Evolutionary conservation across 2,888 invertebrate genomes (phyloP).

Genomic region (Agriotes lineatus): DNA sequence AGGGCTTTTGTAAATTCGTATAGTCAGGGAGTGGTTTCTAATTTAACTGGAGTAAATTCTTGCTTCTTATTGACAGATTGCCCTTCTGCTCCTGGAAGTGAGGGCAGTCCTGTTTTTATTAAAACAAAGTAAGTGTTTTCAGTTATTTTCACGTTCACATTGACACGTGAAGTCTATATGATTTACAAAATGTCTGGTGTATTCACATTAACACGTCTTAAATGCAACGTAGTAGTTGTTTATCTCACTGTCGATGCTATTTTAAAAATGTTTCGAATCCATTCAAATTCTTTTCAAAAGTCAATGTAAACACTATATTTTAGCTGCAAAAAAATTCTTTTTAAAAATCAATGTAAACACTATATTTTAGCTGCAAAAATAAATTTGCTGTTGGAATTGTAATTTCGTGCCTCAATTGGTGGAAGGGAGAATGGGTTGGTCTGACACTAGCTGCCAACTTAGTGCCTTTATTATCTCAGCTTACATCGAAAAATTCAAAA

Average conservation of each 20-base stretch:
- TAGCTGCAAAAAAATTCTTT: too few relatives aligned
- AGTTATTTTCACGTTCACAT: too few relatives aligned
- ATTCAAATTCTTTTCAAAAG: too few relatives aligned
- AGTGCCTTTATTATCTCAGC: conserved; percentile 57
- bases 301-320: too few relatives aligned
- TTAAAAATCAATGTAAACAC: too few relatives aligned
- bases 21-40: conserved; percentile 71
- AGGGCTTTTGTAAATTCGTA: conserved; percentile 71
- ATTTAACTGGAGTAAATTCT: conserved; percentile 68
- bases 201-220: too few relatives aligned
- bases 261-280: too few relatives aligned
- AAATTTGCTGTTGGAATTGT: conserved; percentile 66
- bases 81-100: conserved; percentile 71
- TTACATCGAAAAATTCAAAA: not conserved
- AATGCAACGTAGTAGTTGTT: too few relatives aligned
- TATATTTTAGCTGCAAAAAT: not conserved
- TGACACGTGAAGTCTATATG: too few relatives aligned
- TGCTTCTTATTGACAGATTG: conserved; percentile 72
- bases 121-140: conserved; percentile 34
- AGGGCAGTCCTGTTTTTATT: conserved; percentile 72
- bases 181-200: too few relatives aligned
- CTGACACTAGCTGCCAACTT: conserved; percentile 71
- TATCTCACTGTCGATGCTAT: too few relatives aligned
- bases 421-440: conserved; percentile 74
- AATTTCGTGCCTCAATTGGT: conserved; percentile 72